Evolutionary conservation across 2,888 invertebrate species (phyloP).

Genomic region (Perizoma affinitatum): DNA sequence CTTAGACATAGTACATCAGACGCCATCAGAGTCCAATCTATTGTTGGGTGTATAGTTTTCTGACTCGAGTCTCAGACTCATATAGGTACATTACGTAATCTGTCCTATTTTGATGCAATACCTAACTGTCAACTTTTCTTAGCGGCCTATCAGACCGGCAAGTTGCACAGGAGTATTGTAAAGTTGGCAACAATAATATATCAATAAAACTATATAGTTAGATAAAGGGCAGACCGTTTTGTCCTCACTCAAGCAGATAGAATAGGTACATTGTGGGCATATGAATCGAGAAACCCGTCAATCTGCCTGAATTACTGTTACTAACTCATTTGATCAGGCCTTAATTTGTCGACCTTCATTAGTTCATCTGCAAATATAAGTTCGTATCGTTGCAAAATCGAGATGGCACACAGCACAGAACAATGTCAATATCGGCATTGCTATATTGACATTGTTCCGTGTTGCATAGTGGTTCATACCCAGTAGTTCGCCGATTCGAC

Average conservation of each 20-base stretch:
- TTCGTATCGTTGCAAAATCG: conserved; percentile 5
- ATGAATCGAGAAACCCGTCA: background rate
- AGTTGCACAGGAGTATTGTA: conserved; percentile 17
- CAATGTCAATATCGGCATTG: conserved; percentile 3
- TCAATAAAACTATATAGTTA: background rate
- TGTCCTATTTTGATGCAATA: conserved; percentile 7
- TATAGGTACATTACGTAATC: no score
- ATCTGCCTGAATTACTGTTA: background rate
- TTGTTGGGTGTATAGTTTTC: background rate
- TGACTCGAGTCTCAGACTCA: background rate
- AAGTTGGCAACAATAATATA: conserved; percentile 11
- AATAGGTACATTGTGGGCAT: conserved; percentile 7
- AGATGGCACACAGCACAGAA: background rate
- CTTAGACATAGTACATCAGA: no score
- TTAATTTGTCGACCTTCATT: no score
- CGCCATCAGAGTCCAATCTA: background rate
- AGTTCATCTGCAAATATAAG: background rate
- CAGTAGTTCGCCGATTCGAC: conserved; percentile 12
- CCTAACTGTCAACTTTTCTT: conserved; percentile 15
- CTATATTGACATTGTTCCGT: no score
- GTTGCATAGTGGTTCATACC: conserved; percentile 5
- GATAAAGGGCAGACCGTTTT: no score
- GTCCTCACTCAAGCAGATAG: background rate
- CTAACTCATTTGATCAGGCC: no score
- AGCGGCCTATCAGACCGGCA: conserved; percentile 20